Conservation (phyloP, 2,113 vertebrate species). For the Eolophus roseicapilla region DNA sequence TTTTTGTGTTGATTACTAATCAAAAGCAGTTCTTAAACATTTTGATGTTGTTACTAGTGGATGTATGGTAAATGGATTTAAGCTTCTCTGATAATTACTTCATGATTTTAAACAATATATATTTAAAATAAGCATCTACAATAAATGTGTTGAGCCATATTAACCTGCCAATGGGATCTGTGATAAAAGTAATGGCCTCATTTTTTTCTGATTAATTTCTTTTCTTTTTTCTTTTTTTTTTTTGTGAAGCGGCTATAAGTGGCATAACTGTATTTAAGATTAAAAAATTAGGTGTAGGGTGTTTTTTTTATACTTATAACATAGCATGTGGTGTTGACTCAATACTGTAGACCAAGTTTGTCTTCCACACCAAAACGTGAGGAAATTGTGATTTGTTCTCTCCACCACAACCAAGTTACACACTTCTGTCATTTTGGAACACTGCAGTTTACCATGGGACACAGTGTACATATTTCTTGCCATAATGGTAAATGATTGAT, state of each 20-base stretch:
- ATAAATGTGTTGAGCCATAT: constrained; percentile 83
- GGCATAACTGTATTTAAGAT: constrained; percentile 77
- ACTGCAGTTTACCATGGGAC: constrained; percentile 80
- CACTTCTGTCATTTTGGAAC: constrained; percentile 76
- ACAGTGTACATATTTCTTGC: constrained; percentile 84
- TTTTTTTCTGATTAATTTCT: constrained; percentile 48
- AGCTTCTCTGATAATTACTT: constrained; percentile 77
- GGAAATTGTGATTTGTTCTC: constrained; percentile 75
- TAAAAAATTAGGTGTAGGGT: constrained; percentile 65
- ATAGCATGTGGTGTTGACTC: constrained; percentile 80
- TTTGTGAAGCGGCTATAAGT: constrained; percentile 73
- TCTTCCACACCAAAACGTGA: constrained; percentile 75
- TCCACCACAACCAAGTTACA: constrained; percentile 70
- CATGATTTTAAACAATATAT: constrained; percentile 76
- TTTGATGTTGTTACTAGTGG: constrained; percentile 78
- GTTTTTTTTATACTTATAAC: constrained; percentile 70
- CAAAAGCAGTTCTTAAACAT: constrained; percentile 69
- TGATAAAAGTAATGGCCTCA: constrained; percentile 75
- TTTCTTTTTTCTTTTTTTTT: constrained; percentile 19
- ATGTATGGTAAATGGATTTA: constrained; percentile 75
- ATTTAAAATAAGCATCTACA: constrained; percentile 79
- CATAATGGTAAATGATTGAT: constrained; percentile 83
- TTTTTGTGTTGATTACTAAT: constrained; percentile 73
- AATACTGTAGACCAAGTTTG: constrained; percentile 76
- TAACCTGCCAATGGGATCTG: constrained; percentile 81